Evolutionary conservation across 2,888 invertebrate genomes (phyloP).

Genomic region (Pherbina coryleti): DNA sequence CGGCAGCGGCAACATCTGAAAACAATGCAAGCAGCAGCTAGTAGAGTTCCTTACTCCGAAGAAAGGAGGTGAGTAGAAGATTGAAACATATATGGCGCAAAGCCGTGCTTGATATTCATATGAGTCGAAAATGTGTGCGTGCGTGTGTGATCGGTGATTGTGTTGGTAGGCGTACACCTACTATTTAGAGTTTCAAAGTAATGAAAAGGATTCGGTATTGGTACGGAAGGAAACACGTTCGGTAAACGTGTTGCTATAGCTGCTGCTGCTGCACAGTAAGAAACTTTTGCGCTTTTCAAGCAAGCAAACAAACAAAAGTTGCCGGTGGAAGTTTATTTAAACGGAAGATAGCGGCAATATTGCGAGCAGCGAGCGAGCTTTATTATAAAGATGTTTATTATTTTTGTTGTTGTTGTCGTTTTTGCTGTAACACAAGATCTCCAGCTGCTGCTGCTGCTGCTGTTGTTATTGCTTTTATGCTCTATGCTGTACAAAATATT

Average conservation of each 20-base stretch:
- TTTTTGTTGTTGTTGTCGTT: not conserved
- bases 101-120: conserved; percentile 3
- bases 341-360: not conserved
- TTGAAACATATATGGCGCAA: not conserved
- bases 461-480: too few relatives aligned
- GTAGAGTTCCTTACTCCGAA: not conserved
- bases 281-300: conserved; percentile 15
- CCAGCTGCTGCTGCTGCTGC: too few relatives aligned
- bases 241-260: conserved; percentile 13
- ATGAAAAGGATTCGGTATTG: not conserved
- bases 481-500: too few relatives aligned
- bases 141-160: not conserved
- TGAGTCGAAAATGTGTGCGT: not conserved
- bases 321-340: conserved; percentile 13
- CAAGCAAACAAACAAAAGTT: not conserved
- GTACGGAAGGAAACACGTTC: conserved; percentile 6
- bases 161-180: too few relatives aligned
- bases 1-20: not conserved
- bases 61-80: not conserved
- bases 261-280: too few relatives aligned
- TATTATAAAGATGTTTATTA: conserved; percentile 15
- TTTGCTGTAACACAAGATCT: not conserved
- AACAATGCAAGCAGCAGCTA: not conserved
- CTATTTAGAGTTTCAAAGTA: not conserved
- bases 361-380: not conserved